Base-by-base conservation (phyloP, 1,140 invertebrate genomes). In the Ips nitidus region DNA sequence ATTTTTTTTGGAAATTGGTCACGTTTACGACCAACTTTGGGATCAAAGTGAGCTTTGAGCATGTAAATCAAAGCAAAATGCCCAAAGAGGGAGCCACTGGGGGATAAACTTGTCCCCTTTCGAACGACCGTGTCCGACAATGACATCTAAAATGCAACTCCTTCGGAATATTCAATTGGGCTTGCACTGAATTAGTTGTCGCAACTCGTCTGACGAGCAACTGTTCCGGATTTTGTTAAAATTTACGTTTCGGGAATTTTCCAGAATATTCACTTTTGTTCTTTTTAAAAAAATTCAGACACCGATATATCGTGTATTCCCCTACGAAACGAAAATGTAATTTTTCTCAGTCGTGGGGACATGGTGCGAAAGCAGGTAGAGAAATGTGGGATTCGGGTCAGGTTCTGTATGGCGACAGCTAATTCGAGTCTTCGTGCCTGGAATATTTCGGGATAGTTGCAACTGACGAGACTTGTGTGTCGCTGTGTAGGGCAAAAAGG, bases 381-480 rank as follows among this genome's bases (percentile, higher is more conserved):
- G 69, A 60, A 66, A 74, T 74, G 67, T 63, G 52, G 63, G 71
- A 74, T 74, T 72, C 73, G 45, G 61, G 58, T 69, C 73, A 72
- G 66, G 72, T 70, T 50, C 56, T 66, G 40, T 60, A 71, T 65
- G 56, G 70, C 71, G 68, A 72, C 73, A 72, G 70, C 73, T 74
- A 74, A 74, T 74, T 72, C 71, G 67, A 68, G 22, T 50, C 45
- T 72, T 52, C 73, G 73, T 74, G 73, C 71, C 50, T 67, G 59
- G 73, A 74, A 74, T 72, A 70, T 62, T 59, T 56, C 39, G 22
- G 50, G 41, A 41, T 38, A 66, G 63, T 59, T 71, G 69, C 69
- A 66, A 63, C 52, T 67, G 57, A 43, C 52, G 60, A 56, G 42
- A 37, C 22, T 36, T 22, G 6, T 40, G 22, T 22, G 60, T 62